Evolutionary conservation across 1,140 invertebrate genomes (phyloP).

Genomic region (Coptotermes formosanus): DNA sequence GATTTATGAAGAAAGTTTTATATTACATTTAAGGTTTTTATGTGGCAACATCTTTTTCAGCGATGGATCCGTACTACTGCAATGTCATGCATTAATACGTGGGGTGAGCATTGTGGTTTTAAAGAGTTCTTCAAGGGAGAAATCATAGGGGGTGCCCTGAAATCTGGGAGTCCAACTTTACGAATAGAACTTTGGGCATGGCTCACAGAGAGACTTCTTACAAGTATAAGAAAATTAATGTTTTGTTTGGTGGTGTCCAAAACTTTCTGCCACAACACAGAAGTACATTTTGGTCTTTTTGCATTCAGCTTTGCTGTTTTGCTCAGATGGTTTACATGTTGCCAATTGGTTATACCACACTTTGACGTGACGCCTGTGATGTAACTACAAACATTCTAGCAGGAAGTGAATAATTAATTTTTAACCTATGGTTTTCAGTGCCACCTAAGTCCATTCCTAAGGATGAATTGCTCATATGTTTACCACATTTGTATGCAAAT

Average conservation of each 20-base stretch:
- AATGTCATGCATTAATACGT: slow-evolving; percentile 77
- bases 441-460: slow-evolving; percentile 70
- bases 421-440: slow-evolving; percentile 45
- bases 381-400: too few species aligned
- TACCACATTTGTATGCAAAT: slow-evolving; percentile 78
- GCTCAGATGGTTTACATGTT: too few species aligned
- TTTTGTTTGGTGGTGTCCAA: too few species aligned
- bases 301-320: too few species aligned
- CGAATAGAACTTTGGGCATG: slow-evolving; percentile 80
- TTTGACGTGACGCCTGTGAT: too few species aligned
- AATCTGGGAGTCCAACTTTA: slow-evolving; percentile 77
- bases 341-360: too few species aligned
- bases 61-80: slow-evolving; percentile 74
- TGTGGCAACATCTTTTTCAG: slow-evolving; percentile 41
- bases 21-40: not conserved
- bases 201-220: slow-evolving; percentile 77
- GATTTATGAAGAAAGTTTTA: not conserved
- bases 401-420: not conserved
- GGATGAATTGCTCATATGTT: slow-evolving; percentile 76
- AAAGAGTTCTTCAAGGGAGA: slow-evolving; percentile 85
- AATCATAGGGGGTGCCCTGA: slow-evolving; percentile 83
- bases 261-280: too few species aligned
- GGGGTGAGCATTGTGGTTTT: slow-evolving; percentile 76
- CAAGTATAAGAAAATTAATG: slow-evolving; percentile 41
- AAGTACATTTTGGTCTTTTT: too few species aligned